Conservation (phyloP, 2,888 invertebrate genomes). For the Anoplius nigerrimus region DNA sequence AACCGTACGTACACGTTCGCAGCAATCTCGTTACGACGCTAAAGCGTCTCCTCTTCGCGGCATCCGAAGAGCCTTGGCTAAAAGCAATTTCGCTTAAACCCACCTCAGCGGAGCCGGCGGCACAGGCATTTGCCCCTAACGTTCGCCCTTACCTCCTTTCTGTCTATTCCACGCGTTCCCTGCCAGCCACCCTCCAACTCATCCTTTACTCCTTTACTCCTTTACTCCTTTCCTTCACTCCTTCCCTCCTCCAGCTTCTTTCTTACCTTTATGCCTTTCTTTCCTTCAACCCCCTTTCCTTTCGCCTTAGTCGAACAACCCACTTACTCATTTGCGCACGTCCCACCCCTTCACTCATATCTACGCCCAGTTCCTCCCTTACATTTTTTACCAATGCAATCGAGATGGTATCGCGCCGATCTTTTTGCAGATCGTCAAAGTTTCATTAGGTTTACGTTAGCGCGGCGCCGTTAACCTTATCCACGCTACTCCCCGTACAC, state of each 20-base stretch:
- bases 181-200: neutral
- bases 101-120: conserved; percentile 5
- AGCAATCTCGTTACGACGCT: conserved; percentile 50
- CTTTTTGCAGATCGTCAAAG: too few relatives aligned
- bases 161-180: neutral
- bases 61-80: conserved; percentile 31
- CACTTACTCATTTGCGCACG: neutral
- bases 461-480: too few relatives aligned
- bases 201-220: neutral
- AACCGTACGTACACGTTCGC: conserved; percentile 17
- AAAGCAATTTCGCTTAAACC: conserved; percentile 53
- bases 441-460: too few relatives aligned
- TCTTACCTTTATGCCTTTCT: neutral
- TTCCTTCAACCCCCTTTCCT: neutral
- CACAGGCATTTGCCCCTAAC: conserved; percentile 2
- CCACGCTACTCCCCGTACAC: too few relatives aligned
- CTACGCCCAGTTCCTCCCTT: neutral
- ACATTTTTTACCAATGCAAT: too few relatives aligned
- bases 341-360: neutral
- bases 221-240: neutral
- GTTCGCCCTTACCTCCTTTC: too few relatives aligned
- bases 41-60: conserved; percentile 39
- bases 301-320: neutral
- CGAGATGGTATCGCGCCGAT: too few relatives aligned
- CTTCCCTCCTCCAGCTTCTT: neutral